A percentile compares a stretch with the other conserved stretches of the same genome.
Conservation (phyloP, 2,888 invertebrate species). For the Hypsopygia costalis region DNA sequence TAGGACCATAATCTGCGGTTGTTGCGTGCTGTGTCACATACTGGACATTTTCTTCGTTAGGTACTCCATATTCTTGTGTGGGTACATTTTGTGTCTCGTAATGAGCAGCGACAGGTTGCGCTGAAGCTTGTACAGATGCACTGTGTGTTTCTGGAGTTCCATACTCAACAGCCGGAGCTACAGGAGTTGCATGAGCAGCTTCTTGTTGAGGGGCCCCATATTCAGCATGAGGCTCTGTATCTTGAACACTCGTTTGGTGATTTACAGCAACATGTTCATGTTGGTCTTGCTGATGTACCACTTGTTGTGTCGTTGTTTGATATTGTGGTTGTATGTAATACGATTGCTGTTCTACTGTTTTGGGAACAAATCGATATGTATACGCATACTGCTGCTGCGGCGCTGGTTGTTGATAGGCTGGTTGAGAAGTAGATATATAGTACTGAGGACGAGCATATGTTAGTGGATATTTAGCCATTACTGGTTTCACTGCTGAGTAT, state of each 20-base stretch:
- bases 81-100: conserved; percentile 27
- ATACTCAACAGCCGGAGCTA: conserved; percentile 25
- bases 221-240: conserved; percentile 29
- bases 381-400: conserved; percentile 57
- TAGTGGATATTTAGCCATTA: conserved; percentile 67
- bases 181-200: conserved; percentile 28
- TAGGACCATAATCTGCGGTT: conserved; percentile 21
- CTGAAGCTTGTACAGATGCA: conserved; percentile 17
- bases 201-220: conserved; percentile 39
- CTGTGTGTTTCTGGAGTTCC: conserved; percentile 24
- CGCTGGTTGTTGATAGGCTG: conserved; percentile 47
- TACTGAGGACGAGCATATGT: conserved; percentile 50
- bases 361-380: conserved; percentile 53
- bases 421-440: conserved; percentile 43
- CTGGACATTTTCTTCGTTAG: conserved; percentile 19
- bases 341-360: conserved; percentile 35
- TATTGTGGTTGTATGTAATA: conserved; percentile 55
- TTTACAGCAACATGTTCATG: conserved; percentile 10
- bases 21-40: conserved; percentile 17
- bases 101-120: conserved; percentile 25
- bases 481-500: conserved; percentile 72
- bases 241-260: conserved; percentile 27
- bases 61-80: conserved; percentile 30
- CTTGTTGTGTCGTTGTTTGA: conserved; percentile 26
- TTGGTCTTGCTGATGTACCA: conserved; percentile 5